Evolutionary conservation across 2,113 vertebrate species (phyloP).

Genomic region (Sinosuthora webbiana): DNA sequence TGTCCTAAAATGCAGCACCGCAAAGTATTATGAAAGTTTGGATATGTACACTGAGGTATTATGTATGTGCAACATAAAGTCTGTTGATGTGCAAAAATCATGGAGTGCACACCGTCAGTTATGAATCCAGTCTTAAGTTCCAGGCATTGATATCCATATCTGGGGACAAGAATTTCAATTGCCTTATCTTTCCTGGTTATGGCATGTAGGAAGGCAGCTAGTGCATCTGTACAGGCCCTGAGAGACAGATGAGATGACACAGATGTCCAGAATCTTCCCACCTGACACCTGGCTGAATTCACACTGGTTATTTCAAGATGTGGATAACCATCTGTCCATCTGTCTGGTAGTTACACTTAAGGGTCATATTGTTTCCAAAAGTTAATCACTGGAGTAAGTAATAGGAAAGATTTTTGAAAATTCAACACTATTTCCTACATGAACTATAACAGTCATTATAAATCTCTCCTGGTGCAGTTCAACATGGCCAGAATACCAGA

Average conservation of each 20-base stretch:
- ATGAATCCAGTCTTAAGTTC: background rate
- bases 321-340: background rate
- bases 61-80: background rate
- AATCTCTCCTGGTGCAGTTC: background rate
- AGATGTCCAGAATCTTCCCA: background rate
- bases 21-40: background rate
- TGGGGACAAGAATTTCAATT: background rate
- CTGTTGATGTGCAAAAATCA: background rate
- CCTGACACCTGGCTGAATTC: background rate
- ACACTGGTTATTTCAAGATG: background rate
- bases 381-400: background rate
- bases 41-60: background rate
- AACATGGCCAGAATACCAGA: background rate
- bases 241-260: background rate
- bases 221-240: background rate
- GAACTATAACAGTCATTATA: background rate
- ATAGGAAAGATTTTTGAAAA: background rate
- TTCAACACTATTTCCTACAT: background rate
- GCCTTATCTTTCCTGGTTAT: background rate
- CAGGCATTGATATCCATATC: background rate
- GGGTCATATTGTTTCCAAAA: background rate
- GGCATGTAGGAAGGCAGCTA: background rate
- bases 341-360: background rate
- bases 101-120: background rate
- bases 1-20: background rate